A percentile compares a stretch with the other conserved stretches of the same genome.
phyloP scores from a whole-genome alignment of 2,113 vertebrate genomes.

The Pterocles gutturalis region DNA sequence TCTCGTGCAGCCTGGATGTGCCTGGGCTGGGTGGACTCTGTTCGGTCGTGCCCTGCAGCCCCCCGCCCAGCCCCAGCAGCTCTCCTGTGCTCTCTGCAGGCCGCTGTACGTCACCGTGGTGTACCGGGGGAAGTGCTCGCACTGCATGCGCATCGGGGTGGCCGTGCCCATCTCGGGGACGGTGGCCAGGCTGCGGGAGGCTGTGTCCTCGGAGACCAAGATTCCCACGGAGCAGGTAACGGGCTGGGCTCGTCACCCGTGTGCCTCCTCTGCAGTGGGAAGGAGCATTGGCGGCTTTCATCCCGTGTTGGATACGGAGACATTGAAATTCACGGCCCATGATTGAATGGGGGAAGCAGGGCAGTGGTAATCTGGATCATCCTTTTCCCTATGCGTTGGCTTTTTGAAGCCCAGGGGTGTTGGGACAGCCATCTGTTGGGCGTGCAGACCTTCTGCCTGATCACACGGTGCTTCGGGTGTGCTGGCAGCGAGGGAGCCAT shows the following conservation, averaged over 20 bases:
- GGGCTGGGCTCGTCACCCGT: rapidly evolving
- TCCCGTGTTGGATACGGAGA: rapidly evolving
- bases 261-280: rapidly evolving
- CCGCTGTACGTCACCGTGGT: conserved; percentile 95
- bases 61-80: not conserved
- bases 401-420: not conserved
- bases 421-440: not conserved
- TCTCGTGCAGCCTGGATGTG: not conserved
- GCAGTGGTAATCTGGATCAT: not conserved
- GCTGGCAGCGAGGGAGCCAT: not conserved
- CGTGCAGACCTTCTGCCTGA: not conserved
- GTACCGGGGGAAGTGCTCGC: conserved; percentile 96
- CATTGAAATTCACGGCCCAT: rapidly evolving
- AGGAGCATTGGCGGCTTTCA: not conserved
- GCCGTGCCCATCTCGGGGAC: conserved; percentile 92
- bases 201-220: conserved; percentile 93
- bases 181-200: conserved; percentile 91
- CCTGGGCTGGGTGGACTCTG: not conserved
- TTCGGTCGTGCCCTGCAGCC: too few relatives aligned
- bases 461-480: rapidly evolving
- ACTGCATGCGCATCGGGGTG: conserved; percentile 96
- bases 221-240: conserved; percentile 94
- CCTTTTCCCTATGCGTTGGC: not conserved
- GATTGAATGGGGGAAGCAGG: not conserved
- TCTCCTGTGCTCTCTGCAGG: conserved; percentile 73